Conservation (phyloP, 2,113 vertebrate species). For the Elachura formosa region DNA sequence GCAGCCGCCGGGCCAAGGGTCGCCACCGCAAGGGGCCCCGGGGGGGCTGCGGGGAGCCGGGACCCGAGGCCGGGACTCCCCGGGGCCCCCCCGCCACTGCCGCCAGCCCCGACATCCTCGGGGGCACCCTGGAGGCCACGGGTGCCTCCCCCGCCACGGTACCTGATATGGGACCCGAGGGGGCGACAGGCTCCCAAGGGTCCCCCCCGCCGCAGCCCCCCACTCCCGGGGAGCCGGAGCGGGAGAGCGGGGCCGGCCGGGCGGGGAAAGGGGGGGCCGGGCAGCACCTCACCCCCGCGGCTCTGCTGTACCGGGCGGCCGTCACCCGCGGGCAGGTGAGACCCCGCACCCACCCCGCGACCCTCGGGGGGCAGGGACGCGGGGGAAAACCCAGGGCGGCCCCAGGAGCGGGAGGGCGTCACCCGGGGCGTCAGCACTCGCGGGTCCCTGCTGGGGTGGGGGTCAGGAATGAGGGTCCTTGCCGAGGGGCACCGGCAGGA, state of each 20-base stretch:
- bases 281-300: constrained; percentile 86
- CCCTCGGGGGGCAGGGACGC: neutral
- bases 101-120: constrained; percentile 89
- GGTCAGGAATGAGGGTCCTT: neutral
- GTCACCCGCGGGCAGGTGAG: constrained; percentile 90
- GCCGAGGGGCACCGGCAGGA: neutral
- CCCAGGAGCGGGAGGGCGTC: neutral
- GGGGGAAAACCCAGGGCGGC: neutral
- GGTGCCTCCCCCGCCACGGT: constrained; percentile 59
- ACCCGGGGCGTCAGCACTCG: neutral
- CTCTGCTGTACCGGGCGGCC: constrained; percentile 88
- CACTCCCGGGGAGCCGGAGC: constrained; percentile 25
- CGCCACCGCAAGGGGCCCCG: constrained; percentile 84
- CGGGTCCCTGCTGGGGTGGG: neutral
- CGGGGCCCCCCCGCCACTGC: constrained; percentile 41
- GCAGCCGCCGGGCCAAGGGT: constrained; percentile 84
- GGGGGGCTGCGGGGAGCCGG: constrained; percentile 84
- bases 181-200: neutral
- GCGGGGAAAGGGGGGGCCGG: constrained; percentile 69
- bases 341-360: neutral
- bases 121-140: constrained; percentile 80
- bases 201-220: constrained; percentile 52
- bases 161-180: neutral
- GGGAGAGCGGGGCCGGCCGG: constrained; percentile 56
- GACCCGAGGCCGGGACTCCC: constrained; percentile 74